These are phyloP conservation scores for Dicentrarchus labrax DNA, from an alignment of 2,113 vertebrate species.

Conservation along the genomic window DNA sequence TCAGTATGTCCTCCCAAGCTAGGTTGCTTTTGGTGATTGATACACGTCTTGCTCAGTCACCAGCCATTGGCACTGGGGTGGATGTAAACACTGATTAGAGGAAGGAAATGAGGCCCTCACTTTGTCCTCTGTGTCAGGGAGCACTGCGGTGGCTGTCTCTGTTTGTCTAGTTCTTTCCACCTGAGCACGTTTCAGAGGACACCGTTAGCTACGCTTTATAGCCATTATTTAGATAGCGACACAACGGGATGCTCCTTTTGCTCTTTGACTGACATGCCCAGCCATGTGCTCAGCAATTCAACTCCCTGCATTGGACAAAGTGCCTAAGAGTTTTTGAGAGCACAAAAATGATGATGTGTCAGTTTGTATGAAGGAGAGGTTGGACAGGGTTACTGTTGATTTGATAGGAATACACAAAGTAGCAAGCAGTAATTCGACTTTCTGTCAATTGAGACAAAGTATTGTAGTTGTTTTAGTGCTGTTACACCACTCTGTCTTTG, in stretches of 20 bases:
- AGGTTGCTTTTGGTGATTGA: constrained; percentile 77
- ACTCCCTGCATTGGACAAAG: constrained; percentile 58
- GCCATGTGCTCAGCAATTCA: constrained; percentile 70
- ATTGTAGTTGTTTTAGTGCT: neutral
- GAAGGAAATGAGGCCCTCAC: constrained; percentile 84
- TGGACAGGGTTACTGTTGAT: constrained; percentile 31
- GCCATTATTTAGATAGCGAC: constrained; percentile 83
- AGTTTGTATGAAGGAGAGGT: constrained; percentile 56
- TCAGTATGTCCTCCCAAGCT: constrained; percentile 48
- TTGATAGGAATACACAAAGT: constrained; percentile 34
- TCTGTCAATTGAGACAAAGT: constrained; percentile 20
- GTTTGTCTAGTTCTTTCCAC: constrained; percentile 85
- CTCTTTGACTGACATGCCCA: constrained; percentile 80
- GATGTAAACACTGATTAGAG: constrained; percentile 86
- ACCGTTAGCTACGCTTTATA: constrained; percentile 83
- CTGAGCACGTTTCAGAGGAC: constrained; percentile 84
- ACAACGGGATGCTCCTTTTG: constrained; percentile 78
- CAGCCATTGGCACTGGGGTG: constrained; percentile 74
- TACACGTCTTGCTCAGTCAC: constrained; percentile 76
- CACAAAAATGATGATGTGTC: constrained; percentile 57
- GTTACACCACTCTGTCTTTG: constrained; percentile 41
- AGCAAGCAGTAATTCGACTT: constrained; percentile 12
- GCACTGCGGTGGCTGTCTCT: constrained; percentile 79
- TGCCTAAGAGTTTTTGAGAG: constrained; percentile 41
- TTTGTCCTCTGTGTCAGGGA: constrained; percentile 84